These are phyloP conservation scores for Alosa sapidissima DNA, from an alignment of 2,797 vertebrate genomes.

Conservation along the genomic window DNA sequence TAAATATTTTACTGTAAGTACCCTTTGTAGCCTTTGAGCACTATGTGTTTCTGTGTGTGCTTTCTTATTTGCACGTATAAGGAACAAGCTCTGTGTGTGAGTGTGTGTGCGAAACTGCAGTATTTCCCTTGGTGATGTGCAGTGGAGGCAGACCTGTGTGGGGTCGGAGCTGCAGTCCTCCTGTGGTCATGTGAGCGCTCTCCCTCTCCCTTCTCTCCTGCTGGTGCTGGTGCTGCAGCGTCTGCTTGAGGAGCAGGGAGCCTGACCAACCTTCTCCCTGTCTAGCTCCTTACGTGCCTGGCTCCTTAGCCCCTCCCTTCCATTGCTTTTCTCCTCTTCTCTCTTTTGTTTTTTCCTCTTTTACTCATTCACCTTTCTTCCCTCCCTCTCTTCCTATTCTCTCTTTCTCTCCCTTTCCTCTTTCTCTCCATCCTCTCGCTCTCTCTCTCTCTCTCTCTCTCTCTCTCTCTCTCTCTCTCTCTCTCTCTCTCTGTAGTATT, in stretches of 20 bases:
- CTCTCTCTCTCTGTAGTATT: background rate
- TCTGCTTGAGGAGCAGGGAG: background rate
- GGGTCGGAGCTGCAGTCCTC: constrained; percentile 6
- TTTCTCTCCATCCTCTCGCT: too few relatives aligned
- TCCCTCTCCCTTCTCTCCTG: background rate
- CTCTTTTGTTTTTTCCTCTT: background rate
- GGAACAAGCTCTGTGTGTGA: background rate
- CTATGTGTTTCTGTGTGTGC: background rate
- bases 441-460: background rate
- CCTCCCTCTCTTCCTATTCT: constrained; percentile 20
- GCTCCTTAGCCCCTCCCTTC: background rate
- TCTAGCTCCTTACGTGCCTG: background rate
- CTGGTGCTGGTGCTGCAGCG: background rate
- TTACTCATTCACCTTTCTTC: background rate
- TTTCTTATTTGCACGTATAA: background rate
- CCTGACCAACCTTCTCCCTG: background rate
- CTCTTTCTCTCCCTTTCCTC: background rate
- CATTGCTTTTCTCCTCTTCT: background rate
- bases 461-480: background rate
- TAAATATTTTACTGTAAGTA: constrained; percentile 8
- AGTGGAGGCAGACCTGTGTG: background rate
- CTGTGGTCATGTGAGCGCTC: background rate
- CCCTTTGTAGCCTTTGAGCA: background rate
- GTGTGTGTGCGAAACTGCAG: background rate
- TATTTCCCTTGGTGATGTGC: background rate